Evolutionary conservation across 2,888 invertebrate genomes (phyloP).

Genomic region (Amphimallon solstitiale): DNA sequence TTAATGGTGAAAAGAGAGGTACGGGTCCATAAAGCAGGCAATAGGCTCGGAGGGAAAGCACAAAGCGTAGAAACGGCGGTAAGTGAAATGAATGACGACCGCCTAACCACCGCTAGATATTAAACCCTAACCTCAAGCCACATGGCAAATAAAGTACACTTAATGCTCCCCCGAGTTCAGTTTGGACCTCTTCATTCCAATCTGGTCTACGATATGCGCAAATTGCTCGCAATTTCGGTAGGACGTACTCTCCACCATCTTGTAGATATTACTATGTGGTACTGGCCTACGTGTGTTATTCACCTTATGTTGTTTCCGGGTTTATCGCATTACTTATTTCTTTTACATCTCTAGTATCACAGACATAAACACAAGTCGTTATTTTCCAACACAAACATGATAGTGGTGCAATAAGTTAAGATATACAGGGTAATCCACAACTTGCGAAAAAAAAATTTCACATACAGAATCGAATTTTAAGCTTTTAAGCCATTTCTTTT

Average conservation of each 20-base stretch:
- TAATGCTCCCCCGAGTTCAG: conserved; percentile 56
- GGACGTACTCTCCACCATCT: conserved; percentile 31
- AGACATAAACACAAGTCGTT: not conserved
- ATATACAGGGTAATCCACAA: too few relatives aligned
- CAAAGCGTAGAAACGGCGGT: conserved; percentile 47
- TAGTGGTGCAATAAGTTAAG: too few relatives aligned
- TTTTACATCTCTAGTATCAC: conserved; percentile 27
- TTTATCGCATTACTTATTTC: conserved; percentile 11
- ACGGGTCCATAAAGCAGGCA: conserved; percentile 56
- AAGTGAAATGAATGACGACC: conserved; percentile 63
- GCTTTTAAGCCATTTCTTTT: too few relatives aligned
- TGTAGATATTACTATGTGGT: conserved; percentile 27
- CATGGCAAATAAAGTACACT: conserved; percentile 62
- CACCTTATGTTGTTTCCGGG: conserved; percentile 23
- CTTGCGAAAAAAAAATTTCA: too few relatives aligned
- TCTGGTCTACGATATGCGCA: conserved; percentile 47
- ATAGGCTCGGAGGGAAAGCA: conserved; percentile 55
- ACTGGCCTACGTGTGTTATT: conserved; percentile 14
- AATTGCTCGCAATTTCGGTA: conserved; percentile 40
- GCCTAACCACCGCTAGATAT: conserved; percentile 62
- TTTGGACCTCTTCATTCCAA: conserved; percentile 52
- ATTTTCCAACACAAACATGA: too few relatives aligned
- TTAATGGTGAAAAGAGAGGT: conserved; percentile 36
- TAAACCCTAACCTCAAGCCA: conserved; percentile 61
- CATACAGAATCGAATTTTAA: too few relatives aligned